phyloP scores from a whole-genome alignment of 2,113 vertebrate genomes.

The Bujurquina vittata region DNA sequence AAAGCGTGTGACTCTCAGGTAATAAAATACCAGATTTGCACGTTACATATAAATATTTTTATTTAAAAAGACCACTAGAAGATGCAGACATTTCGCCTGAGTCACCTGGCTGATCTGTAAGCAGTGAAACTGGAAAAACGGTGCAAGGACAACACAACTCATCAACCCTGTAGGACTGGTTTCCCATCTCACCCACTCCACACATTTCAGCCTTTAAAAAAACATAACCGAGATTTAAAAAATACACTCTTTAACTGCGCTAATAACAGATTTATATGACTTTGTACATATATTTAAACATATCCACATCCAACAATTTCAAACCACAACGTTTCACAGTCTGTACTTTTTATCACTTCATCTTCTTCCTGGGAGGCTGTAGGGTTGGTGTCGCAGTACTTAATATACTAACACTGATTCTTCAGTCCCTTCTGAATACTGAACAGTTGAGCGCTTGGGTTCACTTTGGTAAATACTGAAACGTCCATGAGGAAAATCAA shows the following conservation, averaged over 20 bases:
- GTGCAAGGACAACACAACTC: slow-evolving; percentile 26
- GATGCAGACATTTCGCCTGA: slow-evolving; percentile 1
- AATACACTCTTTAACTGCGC: neutral
- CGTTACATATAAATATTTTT: neutral
- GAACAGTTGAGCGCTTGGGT: neutral
- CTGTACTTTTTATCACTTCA: neutral
- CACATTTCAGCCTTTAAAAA: slow-evolving; percentile 4
- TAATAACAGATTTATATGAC: neutral
- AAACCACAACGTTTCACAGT: neutral
- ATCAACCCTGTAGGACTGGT: slow-evolving; percentile 74
- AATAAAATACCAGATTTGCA: neutral
- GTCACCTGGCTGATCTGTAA: slow-evolving; percentile 38
- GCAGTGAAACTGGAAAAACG: slow-evolving; percentile 75
- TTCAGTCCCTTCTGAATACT: neutral
- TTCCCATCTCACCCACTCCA: slow-evolving; percentile 47
- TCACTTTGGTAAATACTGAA: neutral
- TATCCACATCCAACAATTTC: neutral
- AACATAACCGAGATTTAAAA: neutral
- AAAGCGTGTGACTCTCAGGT: neutral
- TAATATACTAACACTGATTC: neutral
- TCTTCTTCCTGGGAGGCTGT: neutral
- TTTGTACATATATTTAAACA: neutral
- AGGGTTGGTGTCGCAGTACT: neutral
- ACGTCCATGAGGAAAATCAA: neutral
- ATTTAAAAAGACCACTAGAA: neutral